Evolutionary conservation across 2,797 vertebrate species (phyloP), one percentile per base, ranked within the genome.

Genomic region (Clamator glandarius): DNA sequence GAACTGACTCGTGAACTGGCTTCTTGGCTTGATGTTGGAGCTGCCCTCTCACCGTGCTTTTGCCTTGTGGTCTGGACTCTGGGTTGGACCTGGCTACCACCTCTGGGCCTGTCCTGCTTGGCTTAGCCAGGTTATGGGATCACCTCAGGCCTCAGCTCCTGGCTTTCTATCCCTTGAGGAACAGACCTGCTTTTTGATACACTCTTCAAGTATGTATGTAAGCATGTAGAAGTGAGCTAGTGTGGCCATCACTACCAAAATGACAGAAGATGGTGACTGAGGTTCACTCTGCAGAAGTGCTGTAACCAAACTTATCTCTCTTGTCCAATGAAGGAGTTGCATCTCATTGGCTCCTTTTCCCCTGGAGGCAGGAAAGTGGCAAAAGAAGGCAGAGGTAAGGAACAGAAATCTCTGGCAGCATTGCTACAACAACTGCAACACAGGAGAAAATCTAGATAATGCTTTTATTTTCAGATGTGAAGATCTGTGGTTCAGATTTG

Each of bases 401-500:
- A 76, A 39, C 35, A 57, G 73, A 78, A 62, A 41, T 15, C 42
- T 83, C 57, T n/a, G n/a, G 26, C 54, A 87, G 33, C 39, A 6
- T 15, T 83, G 64, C 15, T 62, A 1, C 13, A 33, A 5, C 68
- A 69, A 44, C 35, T 80, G 33, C 50, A 93, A 26, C 23, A 7
- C 26, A 28, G 63, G 70, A 78, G 59, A 74, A 91, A 84, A 95
- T 93, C 86, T 84, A 90, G 93, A 93, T 91, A 86, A 83, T 0
- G 14, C 42, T 87, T 92, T 83, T 91, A 44, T 79, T 94, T 94
- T 81, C 87, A 78, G 66, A 68, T 48, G 58, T n/a, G 33, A 78
- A 93, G 84, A 93, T 94, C 70, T 80, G 82, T 80, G 82, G 82
- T 78, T 94, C 82, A 87, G 84, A 92, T 91, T 66, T 66, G 80